Evolutionary conservation across 2,888 invertebrate genomes (phyloP), one percentile per base, ranked within the genome.

Genomic region (Chorisops tibialis): DNA sequence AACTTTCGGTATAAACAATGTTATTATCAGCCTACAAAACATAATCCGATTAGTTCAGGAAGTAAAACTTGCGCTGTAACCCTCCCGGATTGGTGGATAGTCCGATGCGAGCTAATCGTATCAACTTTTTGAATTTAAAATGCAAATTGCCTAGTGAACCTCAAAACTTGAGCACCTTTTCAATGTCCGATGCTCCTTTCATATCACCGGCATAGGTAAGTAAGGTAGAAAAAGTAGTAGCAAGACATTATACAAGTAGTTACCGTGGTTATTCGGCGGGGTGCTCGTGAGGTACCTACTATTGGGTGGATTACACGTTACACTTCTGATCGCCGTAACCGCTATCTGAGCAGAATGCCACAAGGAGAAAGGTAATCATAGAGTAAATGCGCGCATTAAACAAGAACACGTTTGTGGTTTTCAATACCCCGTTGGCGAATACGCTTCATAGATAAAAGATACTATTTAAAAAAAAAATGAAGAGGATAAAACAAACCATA

Each of bases 361-460:
- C 22, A 12, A 43, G 19, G 18, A 19, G 43, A 30, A 30, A 56
- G 56, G 43, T 56, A 56, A 56, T 56, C 56, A 43, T 41, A 22
- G 43, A 43, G 56, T 22, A 56, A 56, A 56, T 41, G 43, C 43
- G 37, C 39, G 18, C 56, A 56, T 56, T 30, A 56, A 56, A 56
- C 30, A 18, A 41, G 49, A 56, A 38, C 35, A 37, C 38, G 51
- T 37, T 51, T 51, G 38, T 24, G 9, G 37, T 14, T 51, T 51
- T 14, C 21, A 12, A 14, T 47, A 18, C 16, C 4, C 47, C 18
- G 12, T 19, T 12, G 47, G 21, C 16, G 47, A 7, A 47, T 47
- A 21, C 4, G 16, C 7, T 6, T 16, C 16, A 30, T 47, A 47
- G 14, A 39, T 39, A 14, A 5, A 5, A 39, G 39, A 39, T 3